phyloP scores from a whole-genome alignment of 2,797 vertebrate species.

The Holocentrus rufus region DNA sequence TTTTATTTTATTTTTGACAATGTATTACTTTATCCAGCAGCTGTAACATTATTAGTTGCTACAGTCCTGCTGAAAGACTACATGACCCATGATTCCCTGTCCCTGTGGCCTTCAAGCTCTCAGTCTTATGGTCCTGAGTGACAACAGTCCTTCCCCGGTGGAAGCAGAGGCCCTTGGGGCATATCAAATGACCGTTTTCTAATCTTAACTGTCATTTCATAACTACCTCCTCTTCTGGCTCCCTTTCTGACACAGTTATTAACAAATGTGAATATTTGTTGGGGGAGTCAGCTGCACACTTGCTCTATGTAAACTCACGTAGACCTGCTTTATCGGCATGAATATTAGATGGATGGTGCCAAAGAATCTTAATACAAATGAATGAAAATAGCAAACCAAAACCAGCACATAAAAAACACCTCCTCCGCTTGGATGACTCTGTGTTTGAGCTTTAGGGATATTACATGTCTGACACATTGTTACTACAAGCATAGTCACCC shows the following conservation, averaged over 20 bases:
- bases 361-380: not conserved
- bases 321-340: not conserved
- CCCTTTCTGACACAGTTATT: conserved; percentile 28
- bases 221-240: conserved; percentile 1
- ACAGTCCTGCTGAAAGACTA: not conserved
- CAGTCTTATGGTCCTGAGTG: conserved; percentile 20
- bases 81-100: conserved; percentile 23
- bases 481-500: no score
- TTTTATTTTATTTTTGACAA: no score
- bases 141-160: conserved; percentile 4
- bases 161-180: conserved; percentile 23
- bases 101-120: conserved; percentile 7
- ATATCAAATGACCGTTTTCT: conserved; percentile 72
- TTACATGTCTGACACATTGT: not conserved
- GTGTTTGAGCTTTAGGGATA: not conserved
- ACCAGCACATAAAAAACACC: not conserved
- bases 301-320: not conserved
- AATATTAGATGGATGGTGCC: not conserved
- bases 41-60: not conserved
- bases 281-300: not conserved
- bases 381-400: not conserved
- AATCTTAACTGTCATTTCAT: conserved; percentile 71
- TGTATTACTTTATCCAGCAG: no score
- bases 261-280: conserved; percentile 32
- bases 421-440: no score